Evolutionary conservation across 2,888 invertebrate genomes (phyloP).

Genomic region (Lepas anatifera): DNA sequence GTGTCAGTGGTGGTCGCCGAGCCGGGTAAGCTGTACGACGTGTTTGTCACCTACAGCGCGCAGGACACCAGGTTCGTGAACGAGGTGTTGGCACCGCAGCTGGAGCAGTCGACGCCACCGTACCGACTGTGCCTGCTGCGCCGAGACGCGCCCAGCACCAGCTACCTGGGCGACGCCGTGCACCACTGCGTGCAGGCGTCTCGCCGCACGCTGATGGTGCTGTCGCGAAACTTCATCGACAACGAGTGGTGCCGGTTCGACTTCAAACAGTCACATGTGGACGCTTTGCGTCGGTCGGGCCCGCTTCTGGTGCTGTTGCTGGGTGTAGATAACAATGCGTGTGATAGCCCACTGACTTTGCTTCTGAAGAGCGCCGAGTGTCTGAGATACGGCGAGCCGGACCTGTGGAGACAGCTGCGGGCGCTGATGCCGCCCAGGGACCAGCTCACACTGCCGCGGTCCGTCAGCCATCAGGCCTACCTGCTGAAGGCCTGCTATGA

Average conservation of each 20-base stretch:
- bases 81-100: constrained; percentile 72
- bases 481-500: no score
- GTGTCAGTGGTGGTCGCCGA: neutral
- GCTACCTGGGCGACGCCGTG: constrained; percentile 82
- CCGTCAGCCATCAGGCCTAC: no score
- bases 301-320: constrained; percentile 61
- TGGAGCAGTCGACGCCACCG: constrained; percentile 61
- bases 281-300: constrained; percentile 57
- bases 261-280: constrained; percentile 75
- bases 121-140: constrained; percentile 84
- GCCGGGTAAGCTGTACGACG: constrained; percentile 63
- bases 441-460: neutral
- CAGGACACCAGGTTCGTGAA: constrained; percentile 85
- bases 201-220: constrained; percentile 68
- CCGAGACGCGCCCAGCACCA: constrained; percentile 75
- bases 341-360: constrained; percentile 62
- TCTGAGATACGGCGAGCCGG: constrained; percentile 73
- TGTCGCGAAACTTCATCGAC: constrained; percentile 76
- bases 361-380: constrained; percentile 75
- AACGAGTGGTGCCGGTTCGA: constrained; percentile 82
- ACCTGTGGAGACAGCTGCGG: constrained; percentile 85
- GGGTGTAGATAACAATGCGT: constrained; percentile 63
- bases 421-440: constrained; percentile 56
- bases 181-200: constrained; percentile 51
- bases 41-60: constrained; percentile 86